A percentile compares a stretch with the other conserved stretches of the same genome.
These are phyloP conservation scores for Tetraodon nigroviridis DNA, from an alignment of 2,113 vertebrate species.

Conservation along the genomic window DNA sequence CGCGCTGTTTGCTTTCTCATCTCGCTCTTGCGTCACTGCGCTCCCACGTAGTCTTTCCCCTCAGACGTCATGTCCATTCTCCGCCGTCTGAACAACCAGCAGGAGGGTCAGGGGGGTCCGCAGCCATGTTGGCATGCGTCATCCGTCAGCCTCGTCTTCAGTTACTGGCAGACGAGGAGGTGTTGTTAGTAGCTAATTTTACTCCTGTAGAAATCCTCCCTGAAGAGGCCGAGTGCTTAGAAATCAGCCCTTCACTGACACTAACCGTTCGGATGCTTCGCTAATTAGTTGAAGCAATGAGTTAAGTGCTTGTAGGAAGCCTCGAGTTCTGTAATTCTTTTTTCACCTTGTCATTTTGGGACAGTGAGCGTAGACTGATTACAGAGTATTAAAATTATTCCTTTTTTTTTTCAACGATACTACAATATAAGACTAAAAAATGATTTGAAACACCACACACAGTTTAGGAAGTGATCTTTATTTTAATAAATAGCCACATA, in stretches of 20 bases:
- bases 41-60: conserved; percentile 16
- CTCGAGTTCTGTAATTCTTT: too few relatives aligned
- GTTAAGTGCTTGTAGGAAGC: too few relatives aligned
- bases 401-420: too few relatives aligned
- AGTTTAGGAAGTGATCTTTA: conserved; percentile 73
- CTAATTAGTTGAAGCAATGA: too few relatives aligned
- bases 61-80: conserved; percentile 29
- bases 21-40: conserved; percentile 25
- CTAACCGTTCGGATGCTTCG: too few relatives aligned
- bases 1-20: conserved; percentile 4
- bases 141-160: conserved; percentile 8
- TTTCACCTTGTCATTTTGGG: too few relatives aligned
- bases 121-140: conserved; percentile 26
- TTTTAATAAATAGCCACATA: conserved; percentile 82
- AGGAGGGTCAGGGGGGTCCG: conserved; percentile 17
- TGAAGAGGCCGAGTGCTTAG: not conserved
- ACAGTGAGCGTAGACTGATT: too few relatives aligned
- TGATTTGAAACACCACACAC: conserved; percentile 13
- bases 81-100: conserved; percentile 22
- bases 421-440: not conserved
- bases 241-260: too few relatives aligned
- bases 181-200: not conserved
- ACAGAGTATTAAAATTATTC: too few relatives aligned
- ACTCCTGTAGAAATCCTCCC: not conserved
- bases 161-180: not conserved